These are phyloP conservation scores for Benthosema pterotum DNA, from an alignment of 2,797 vertebrate genomes.

Conservation along the genomic window DNA sequence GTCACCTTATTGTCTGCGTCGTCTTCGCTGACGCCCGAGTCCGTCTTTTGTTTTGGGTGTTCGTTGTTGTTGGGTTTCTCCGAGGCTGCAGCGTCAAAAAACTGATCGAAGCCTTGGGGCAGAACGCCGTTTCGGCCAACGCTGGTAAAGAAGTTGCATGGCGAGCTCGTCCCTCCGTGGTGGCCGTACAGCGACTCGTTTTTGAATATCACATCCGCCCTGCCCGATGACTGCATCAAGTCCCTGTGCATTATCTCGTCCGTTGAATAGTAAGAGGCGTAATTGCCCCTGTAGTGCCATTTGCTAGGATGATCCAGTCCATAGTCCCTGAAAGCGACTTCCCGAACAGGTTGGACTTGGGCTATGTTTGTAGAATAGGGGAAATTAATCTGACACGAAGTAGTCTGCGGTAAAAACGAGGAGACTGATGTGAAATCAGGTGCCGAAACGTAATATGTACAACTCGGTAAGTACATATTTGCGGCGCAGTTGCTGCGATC, in stretches of 20 bases:
- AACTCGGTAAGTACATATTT: slow-evolving; percentile 98
- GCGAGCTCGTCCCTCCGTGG: slow-evolving; percentile 82
- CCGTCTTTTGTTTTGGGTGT: slow-evolving; percentile 83
- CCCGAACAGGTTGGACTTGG: slow-evolving; percentile 95
- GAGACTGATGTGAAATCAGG: slow-evolving; percentile 96
- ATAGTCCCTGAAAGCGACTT: slow-evolving; percentile 97
- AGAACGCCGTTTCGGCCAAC: slow-evolving; percentile 96
- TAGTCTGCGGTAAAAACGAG: slow-evolving; percentile 94
- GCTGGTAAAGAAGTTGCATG: slow-evolving; percentile 89
- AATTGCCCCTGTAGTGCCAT: slow-evolving; percentile 96
- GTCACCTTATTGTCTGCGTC: slow-evolving; percentile 78
- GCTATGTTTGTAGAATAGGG: slow-evolving; percentile 94
- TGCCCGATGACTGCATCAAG: slow-evolving; percentile 90
- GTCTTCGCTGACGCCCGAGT: slow-evolving; percentile 78
- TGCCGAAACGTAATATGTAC: slow-evolving; percentile 95
- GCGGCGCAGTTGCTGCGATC: slow-evolving; percentile 93
- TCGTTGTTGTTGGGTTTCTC: slow-evolving; percentile 75
- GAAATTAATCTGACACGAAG: slow-evolving; percentile 97
- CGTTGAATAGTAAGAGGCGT: slow-evolving; percentile 93
- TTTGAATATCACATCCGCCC: slow-evolving; percentile 95
- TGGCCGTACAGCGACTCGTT: slow-evolving; percentile 87
- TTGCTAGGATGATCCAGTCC: slow-evolving; percentile 94
- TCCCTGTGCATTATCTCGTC: slow-evolving; percentile 98
- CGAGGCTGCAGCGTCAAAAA: slow-evolving; percentile 86
- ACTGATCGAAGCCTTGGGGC: slow-evolving; percentile 97